Evolutionary conservation across 2,888 invertebrate genomes (phyloP), one percentile per base, ranked within the genome.

Genomic region (Camponotus fellah): DNA sequence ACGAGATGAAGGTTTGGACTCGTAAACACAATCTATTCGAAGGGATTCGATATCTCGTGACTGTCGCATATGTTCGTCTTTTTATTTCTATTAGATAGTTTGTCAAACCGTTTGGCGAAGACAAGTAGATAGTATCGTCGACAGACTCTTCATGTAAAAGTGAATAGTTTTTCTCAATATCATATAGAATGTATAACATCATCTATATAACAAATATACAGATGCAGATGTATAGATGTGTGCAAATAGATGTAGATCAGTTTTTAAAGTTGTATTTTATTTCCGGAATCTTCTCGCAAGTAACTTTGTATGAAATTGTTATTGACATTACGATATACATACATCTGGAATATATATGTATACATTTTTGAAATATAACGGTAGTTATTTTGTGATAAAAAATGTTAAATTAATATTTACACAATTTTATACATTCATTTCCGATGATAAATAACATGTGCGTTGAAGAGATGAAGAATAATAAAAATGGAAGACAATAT

Each of bases 41-140:
- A 34, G 76, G 82, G 74, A 89, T 86, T 88, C 89, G 88, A 90
- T 87, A 84, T 86, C 76, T 87, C 85, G 87, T 85, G 87, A 87
- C 82, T 74, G 71, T 66, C 80, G 76, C 64, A 74, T 82, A 40
- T 69, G 49, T 65, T 53, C 34, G 12, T 83, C 86, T 79, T 82
- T 88, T 89, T 84, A 77, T 84, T 64, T 84, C 84, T 53, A 75
- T 82, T 82, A 77, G 71, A 60, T 85, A 87, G 89, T 89, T 88
- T 76, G 86, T 77, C 90, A 86, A 65, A 34, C 80, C 43, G 65
- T 68, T 76, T 71, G 79, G 65, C 58, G 49, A 46, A 69, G 85
- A 82, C 86, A 86, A n/a, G 84, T 77, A 83, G 69, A 85, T 84
- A 75, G 17, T 83, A 34, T 66, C 12, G 60, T n/a, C 14, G 56